Percentiles rank a stretch among this genome's conserved stretches.
Evolutionary conservation across 2,888 invertebrate genomes (phyloP).

Genomic region (Augochlorella aurata): DNA sequence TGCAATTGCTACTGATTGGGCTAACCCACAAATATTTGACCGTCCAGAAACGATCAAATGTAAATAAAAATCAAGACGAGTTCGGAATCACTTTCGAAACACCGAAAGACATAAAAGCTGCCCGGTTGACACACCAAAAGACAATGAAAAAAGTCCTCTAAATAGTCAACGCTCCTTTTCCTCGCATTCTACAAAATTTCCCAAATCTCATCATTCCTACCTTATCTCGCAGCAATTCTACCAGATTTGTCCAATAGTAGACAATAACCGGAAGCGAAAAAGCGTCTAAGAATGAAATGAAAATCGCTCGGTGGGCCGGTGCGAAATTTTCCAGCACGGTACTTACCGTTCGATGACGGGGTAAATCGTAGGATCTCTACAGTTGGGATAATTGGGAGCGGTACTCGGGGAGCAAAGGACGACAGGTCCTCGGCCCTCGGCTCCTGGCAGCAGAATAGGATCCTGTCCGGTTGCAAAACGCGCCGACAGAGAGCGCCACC

Average conservation of each 20-base stretch:
- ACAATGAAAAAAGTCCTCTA: not conserved
- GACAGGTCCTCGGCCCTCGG: slow-evolving; percentile 64
- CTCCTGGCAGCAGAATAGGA: slow-evolving; percentile 66
- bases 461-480: slow-evolving; percentile 53
- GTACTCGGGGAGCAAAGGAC: slow-evolving; percentile 31
- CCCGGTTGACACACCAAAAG: not conserved
- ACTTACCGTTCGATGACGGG: not conserved
- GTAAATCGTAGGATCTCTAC: slow-evolving; percentile 3
- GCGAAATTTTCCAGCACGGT: not conserved
- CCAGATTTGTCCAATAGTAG: too few relatives aligned
- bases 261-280: not conserved
- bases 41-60: too few relatives aligned
- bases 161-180: not conserved
- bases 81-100: too few relatives aligned
- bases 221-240: too few relatives aligned
- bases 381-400: slow-evolving; percentile 20
- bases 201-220: too few relatives aligned
- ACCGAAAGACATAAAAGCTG: too few relatives aligned
- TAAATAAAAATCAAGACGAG: too few relatives aligned
- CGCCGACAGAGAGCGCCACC: slow-evolving; percentile 73
- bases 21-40: not conserved
- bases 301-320: not conserved
- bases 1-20: too few relatives aligned
- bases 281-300: not conserved
- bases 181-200: not conserved